Evolutionary conservation across 2,113 vertebrate species (phyloP).

Genomic region (Leiothrix lutea): DNA sequence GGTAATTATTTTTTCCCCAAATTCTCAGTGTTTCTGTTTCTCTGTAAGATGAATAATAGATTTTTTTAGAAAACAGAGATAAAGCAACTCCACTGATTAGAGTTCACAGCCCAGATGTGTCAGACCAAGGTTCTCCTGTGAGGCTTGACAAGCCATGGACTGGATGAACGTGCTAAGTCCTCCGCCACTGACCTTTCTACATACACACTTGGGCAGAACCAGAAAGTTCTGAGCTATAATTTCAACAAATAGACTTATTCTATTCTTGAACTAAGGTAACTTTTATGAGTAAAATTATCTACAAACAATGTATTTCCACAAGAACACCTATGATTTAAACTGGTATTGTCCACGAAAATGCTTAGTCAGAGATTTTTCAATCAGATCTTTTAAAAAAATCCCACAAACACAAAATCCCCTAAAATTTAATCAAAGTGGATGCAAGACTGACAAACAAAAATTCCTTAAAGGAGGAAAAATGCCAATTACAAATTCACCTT

Average conservation of each 20-base stretch:
- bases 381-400: not conserved
- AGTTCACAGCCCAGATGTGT: not conserved
- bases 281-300: not conserved
- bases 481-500: conserved; percentile 15
- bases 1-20: fast-evolving
- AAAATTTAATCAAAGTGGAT: not conserved
- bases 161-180: not conserved
- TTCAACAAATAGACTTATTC: not conserved
- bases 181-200: not conserved
- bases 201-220: not conserved
- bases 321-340: not conserved
- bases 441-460: not conserved
- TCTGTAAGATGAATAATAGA: not conserved
- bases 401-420: not conserved
- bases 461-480: not conserved
- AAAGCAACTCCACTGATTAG: not conserved
- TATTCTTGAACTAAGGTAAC: not conserved
- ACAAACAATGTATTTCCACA: not conserved
- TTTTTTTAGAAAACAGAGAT: not conserved
- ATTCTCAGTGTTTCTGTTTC: not conserved
- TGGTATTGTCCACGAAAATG: not conserved
- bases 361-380: not conserved
- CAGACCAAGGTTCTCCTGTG: not conserved
- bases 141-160: not conserved
- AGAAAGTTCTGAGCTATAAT: not conserved